phyloP scores from a whole-genome alignment of 2,888 invertebrate species.

The Leptinotarsa tumamoca region DNA sequence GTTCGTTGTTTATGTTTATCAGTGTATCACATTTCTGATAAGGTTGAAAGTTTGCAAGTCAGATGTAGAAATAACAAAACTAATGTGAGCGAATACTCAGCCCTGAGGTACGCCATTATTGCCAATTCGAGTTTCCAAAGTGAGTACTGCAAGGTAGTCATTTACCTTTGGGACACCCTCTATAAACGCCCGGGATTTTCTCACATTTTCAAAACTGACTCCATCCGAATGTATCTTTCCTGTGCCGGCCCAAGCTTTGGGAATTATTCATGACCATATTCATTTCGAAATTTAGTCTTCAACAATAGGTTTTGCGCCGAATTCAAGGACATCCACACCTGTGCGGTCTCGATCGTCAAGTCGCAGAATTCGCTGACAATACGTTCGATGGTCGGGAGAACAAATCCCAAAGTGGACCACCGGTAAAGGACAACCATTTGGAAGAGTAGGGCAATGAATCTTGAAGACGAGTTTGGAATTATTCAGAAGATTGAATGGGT shows the following conservation, averaged over 20 bases:
- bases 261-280: slow-evolving; percentile 55
- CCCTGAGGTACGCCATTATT: no score
- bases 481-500: slow-evolving; percentile 21
- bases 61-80: no score
- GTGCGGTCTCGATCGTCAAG: slow-evolving; percentile 59
- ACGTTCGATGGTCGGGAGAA: slow-evolving; percentile 56
- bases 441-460: slow-evolving; percentile 57
- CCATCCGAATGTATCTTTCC: background rate
- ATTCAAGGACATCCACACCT: slow-evolving; percentile 39
- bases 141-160: no score
- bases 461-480: slow-evolving; percentile 32
- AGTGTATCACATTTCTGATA: no score
- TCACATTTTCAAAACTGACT: no score
- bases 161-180: no score
- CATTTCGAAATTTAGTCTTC: slow-evolving; percentile 19
- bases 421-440: slow-evolving; percentile 60
- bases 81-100: no score
- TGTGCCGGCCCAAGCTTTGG: slow-evolving; percentile 61
- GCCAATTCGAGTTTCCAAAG: no score
- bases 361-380: slow-evolving; percentile 61
- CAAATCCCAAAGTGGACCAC: slow-evolving; percentile 63
- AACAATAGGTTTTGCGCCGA: slow-evolving; percentile 18
- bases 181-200: no score
- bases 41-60: no score
- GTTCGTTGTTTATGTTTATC: no score